Conservation (phyloP, 2,113 vertebrate genomes). For the Arizona elegans region DNA sequence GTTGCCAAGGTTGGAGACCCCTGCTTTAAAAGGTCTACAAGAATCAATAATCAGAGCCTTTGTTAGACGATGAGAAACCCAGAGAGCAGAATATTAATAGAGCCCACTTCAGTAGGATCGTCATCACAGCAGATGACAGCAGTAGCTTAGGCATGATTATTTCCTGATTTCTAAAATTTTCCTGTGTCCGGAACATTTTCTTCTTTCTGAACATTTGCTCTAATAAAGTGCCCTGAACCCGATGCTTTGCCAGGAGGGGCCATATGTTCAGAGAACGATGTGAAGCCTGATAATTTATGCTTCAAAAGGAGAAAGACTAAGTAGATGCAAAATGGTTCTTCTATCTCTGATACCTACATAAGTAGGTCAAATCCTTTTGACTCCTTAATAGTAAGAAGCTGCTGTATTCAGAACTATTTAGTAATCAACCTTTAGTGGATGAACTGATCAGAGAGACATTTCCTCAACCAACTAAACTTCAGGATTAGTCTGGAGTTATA, state of each 20-base stretch:
- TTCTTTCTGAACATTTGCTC: background rate
- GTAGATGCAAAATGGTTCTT: background rate
- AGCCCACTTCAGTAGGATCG: background rate
- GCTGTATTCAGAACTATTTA: background rate
- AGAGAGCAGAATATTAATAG: background rate
- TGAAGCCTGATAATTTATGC: conserved; percentile 10
- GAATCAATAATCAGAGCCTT: background rate
- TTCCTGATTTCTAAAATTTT: background rate
- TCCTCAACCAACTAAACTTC: background rate
- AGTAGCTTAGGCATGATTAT: background rate
- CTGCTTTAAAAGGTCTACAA: background rate
- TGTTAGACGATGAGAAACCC: background rate
- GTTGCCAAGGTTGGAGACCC: too few species aligned
- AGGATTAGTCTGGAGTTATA: background rate
- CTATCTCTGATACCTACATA: background rate
- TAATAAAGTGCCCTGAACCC: background rate
- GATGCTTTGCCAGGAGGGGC: background rate
- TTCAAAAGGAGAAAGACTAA: background rate
- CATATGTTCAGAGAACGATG: conserved; percentile 6
- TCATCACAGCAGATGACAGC: background rate
- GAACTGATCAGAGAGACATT: background rate
- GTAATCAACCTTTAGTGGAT: background rate
- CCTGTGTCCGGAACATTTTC: background rate
- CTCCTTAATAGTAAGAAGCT: background rate
- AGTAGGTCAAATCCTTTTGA: conserved; percentile 9